A percentile compares a stretch with the other conserved stretches of the same genome.
Evolutionary conservation across 2,888 invertebrate genomes (phyloP).

Genomic region (Tetramorium bicarinatum): DNA sequence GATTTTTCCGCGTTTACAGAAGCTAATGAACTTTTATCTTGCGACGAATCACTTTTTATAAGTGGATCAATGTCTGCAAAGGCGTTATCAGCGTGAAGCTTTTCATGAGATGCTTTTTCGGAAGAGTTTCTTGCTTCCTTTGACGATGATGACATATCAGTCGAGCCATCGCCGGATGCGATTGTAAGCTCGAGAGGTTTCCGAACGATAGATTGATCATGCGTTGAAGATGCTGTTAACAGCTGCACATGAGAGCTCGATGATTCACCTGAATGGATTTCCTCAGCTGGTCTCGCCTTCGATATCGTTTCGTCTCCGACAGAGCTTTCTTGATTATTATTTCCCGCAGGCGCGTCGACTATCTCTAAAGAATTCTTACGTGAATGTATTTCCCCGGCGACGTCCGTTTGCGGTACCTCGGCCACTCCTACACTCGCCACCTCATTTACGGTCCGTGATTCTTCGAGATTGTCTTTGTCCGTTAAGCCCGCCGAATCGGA

Average conservation of each 20-base stretch:
- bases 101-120: conserved; percentile 39
- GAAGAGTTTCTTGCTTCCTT: conserved; percentile 66
- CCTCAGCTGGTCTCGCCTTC: not conserved
- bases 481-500: conserved; percentile 27
- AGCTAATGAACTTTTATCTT: conserved; percentile 44
- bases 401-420: not conserved
- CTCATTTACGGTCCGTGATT: conserved; percentile 16
- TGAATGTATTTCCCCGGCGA: conserved; percentile 39
- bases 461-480: conserved; percentile 26
- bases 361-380: conserved; percentile 39
- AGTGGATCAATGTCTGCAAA: conserved; percentile 37
- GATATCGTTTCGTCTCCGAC: not conserved
- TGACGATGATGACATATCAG: conserved; percentile 26
- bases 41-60: conserved; percentile 31
- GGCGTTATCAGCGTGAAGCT: conserved; percentile 49
- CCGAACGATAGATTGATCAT: not conserved
- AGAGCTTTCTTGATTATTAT: conserved; percentile 11
- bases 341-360: not conserved
- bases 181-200: not conserved
- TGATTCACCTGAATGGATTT: conserved; percentile 44
- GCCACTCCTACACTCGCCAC: not conserved
- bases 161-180: not conserved
- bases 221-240: conserved; percentile 32
- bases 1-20: not conserved
- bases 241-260: conserved; percentile 21